Evolutionary conservation across 2,797 vertebrate species (phyloP), one percentile per base, ranked within the genome.

Genomic region (Rhinatrema bivittatum): DNA sequence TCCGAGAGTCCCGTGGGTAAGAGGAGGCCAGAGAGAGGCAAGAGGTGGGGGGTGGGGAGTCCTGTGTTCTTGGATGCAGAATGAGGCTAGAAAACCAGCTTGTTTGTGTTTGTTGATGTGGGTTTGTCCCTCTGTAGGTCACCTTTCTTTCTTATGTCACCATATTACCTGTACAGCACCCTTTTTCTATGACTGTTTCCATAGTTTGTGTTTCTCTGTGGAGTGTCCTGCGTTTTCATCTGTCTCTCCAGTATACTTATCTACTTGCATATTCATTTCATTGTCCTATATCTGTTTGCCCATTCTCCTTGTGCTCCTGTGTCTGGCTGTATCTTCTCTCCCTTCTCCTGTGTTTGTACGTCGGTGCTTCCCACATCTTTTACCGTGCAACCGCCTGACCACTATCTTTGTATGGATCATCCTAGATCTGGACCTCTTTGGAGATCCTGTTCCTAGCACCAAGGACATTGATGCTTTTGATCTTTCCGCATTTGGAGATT

Each of bases 391-490:
- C 11, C 19, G 30, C 11, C 17, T 10, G n/a, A 20, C 7, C n/a
- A 13, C 11, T 32, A 19, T 32, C 6, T 32, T 18, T 19, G 17
- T 21, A n/a, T 20, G 21, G 20, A 32, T 32, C 18, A 1, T 46
- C 46, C 16, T 72, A 65, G 85, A 80, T 29, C 27, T 70, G 7
- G 84, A 90, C 57, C 81, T 75, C 5, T 91, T 94, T 20, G 70
- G 76, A 7, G 56, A 93, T 23, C 38, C 65, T n/a, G 58, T 72
- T 25, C 70, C 65, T 6, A 69, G 68, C 32, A 60, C 69, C 25
- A 85, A 76, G 51, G 75, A 90, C 38, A 91, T 93, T 0, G 85
- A 89, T 42, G 63, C 78, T 55, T 87, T 90, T 7, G 87, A 90
- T 53, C 61, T 91, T 14, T 39, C 76, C 4, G 59, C 54, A 6